Percentiles rank a stretch among this genome's conserved stretches.
phyloP scores from a whole-genome alignment of 2,113 vertebrate species.

The Alethe diademata region DNA sequence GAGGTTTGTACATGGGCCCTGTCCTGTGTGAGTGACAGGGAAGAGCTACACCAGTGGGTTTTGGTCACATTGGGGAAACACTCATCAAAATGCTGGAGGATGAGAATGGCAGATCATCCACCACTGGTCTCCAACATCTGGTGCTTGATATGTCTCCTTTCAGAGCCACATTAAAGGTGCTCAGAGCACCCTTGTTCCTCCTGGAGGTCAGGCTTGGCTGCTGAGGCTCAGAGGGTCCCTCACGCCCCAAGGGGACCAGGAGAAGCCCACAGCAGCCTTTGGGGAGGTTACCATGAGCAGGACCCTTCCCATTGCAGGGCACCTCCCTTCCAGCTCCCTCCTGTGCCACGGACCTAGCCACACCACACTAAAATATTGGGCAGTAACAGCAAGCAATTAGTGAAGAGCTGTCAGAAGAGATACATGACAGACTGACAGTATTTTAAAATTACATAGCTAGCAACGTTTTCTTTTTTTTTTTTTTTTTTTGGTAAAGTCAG shows the following conservation, averaged over 20 bases:
- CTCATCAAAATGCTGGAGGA: neutral
- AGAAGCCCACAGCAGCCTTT: neutral
- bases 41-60: neutral
- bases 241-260: fast-evolving
- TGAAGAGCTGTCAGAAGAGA: neutral
- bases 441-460: neutral
- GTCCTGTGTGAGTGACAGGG: neutral
- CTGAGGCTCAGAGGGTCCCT: neutral
- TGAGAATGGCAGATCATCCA: neutral
- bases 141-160: neutral
- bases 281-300: neutral
- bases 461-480: neutral
- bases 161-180: neutral
- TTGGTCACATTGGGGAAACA: neutral
- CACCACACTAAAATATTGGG: neutral
- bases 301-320: fast-evolving
- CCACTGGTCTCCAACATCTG: neutral
- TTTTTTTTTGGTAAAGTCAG: neutral
- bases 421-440: neutral
- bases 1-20: neutral
- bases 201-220: neutral
- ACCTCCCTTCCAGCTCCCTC: neutral
- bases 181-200: neutral
- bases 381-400: neutral
- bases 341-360: neutral